Conservation (phyloP, 2,888 invertebrate genomes). For the Drosophila affinis region DNA sequence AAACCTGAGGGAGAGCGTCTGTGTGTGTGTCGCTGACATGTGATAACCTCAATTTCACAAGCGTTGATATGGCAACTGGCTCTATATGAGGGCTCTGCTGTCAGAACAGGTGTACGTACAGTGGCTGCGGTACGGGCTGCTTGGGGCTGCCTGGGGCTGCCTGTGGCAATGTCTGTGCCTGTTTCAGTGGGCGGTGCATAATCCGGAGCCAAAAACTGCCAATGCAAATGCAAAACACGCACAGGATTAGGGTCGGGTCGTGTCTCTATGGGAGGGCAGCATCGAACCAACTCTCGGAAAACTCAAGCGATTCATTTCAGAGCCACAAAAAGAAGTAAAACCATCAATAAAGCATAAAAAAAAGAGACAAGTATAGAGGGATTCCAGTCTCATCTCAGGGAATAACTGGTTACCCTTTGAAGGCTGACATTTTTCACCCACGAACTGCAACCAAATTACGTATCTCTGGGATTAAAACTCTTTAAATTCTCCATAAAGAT, state of each 20-base stretch:
- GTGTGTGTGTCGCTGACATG: constrained; percentile 62
- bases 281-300: background rate
- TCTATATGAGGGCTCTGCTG: constrained; percentile 20
- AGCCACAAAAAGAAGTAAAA: constrained; percentile 1
- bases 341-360: background rate
- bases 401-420: too few relatives aligned
- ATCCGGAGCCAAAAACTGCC: constrained; percentile 51
- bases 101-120: background rate
- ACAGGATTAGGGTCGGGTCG: constrained; percentile 24
- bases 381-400: background rate
- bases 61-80: constrained; percentile 61
- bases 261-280: constrained; percentile 24
- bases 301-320: constrained; percentile 11
- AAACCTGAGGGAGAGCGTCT: constrained; percentile 50
- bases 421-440: too few relatives aligned
- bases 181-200: constrained; percentile 50
- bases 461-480: background rate
- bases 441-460: too few relatives aligned
- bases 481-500: background rate
- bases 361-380: background rate
- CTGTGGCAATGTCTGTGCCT: background rate
- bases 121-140: background rate
- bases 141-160: background rate
- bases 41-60: constrained; percentile 64
- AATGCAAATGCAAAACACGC: constrained; percentile 48